Conservation (phyloP, 2,888 invertebrate species). For the Dynastes tityus region DNA sequence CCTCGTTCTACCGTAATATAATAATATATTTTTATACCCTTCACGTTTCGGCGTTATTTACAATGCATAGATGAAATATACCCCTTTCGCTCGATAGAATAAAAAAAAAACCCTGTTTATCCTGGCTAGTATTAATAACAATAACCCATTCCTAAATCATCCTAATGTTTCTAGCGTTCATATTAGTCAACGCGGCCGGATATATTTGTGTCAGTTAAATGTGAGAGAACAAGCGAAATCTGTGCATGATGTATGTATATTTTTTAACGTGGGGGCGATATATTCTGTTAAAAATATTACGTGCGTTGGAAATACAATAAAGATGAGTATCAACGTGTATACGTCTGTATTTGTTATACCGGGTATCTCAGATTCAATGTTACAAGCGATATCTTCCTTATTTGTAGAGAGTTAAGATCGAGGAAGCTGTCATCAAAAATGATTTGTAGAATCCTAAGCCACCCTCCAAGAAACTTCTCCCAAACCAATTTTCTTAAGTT, state of each 20-base stretch:
- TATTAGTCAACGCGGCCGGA: conserved; percentile 3
- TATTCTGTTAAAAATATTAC: not conserved
- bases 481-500: too few species aligned
- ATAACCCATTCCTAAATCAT: conserved; percentile 1
- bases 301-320: too few species aligned
- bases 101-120: conserved; percentile 10
- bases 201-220: conserved; percentile 21
- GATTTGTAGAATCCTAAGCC: too few species aligned
- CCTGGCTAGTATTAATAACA: conserved; percentile 1
- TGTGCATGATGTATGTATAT: conserved; percentile 20
- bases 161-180: conserved; percentile 17
- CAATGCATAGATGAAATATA: conserved; percentile 16
- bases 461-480: too few species aligned
- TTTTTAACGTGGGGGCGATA: not conserved
- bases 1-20: not conserved
- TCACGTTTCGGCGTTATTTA: not conserved
- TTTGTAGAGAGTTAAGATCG: too few species aligned
- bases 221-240: not conserved
- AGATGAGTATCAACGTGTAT: too few species aligned
- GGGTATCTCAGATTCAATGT: too few species aligned
- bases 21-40: conserved; percentile 10
- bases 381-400: too few species aligned
- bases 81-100: not conserved
- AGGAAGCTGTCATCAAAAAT: too few species aligned
- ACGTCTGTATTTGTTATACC: too few species aligned